A percentile compares a stretch with the other conserved stretches of the same genome.
These are phyloP conservation scores for Eupsittula cactorum DNA, from an alignment of 2,113 vertebrate genomes.

Conservation along the genomic window DNA sequence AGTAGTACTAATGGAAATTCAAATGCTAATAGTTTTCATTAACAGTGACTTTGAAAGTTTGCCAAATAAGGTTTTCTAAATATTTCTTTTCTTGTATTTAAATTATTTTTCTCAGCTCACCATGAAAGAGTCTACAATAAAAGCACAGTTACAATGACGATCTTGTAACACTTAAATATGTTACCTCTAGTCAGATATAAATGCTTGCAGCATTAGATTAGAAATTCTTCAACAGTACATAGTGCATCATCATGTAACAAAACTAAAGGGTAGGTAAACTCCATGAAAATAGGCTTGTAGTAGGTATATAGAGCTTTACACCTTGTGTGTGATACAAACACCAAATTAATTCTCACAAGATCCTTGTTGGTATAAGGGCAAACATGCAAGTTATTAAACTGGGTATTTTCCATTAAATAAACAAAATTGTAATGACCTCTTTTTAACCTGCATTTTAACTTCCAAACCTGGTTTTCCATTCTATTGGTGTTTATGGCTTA, in stretches of 20 bases:
- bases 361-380: background rate
- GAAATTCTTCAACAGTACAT: slow-evolving; percentile 13
- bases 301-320: background rate
- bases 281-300: background rate
- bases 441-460: background rate
- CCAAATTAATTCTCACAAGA: background rate
- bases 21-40: slow-evolving; percentile 27
- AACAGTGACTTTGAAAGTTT: slow-evolving; percentile 29
- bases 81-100: background rate
- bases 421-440: background rate
- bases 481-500: background rate
- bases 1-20: background rate
- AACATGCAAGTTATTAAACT: background rate
- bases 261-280: background rate
- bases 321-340: background rate
- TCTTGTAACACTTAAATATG: background rate
- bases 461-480: background rate
- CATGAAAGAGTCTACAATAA: background rate
- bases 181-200: background rate
- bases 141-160: background rate
- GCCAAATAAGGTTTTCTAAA: slow-evolving; percentile 29
- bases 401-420: background rate
- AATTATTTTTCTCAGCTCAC: background rate
- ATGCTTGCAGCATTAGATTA: background rate
- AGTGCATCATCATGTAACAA: background rate